phyloP scores from a whole-genome alignment of 2,888 invertebrate species.

The Andrena marginata region DNA sequence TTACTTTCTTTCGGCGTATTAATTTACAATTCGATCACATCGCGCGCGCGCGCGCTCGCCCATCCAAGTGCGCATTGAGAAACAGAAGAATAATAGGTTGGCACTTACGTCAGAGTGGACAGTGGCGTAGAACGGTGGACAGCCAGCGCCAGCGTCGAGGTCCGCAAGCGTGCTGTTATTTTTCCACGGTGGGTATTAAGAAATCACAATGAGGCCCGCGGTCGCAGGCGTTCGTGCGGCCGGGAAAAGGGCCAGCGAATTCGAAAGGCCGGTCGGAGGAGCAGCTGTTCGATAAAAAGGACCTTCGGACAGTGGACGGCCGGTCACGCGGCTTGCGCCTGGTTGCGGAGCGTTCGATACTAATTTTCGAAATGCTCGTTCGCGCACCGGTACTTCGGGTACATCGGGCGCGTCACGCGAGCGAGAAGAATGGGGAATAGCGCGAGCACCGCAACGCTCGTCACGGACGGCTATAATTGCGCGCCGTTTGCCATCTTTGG shows the following conservation, averaged over 20 bases:
- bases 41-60: neutral
- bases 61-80: neutral
- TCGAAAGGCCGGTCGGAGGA: slow-evolving; percentile 30
- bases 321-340: slow-evolving; percentile 5
- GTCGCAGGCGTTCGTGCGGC: slow-evolving; percentile 31
- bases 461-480: no score
- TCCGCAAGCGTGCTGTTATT: slow-evolving; percentile 3
- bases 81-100: neutral
- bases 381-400: no score
- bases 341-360: neutral
- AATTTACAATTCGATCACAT: neutral
- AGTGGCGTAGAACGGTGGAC: neutral
- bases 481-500: no score
- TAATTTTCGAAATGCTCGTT: neutral
- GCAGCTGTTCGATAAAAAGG: slow-evolving; percentile 55
- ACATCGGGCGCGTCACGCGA: no score
- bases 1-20: slow-evolving; percentile 35
- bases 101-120: neutral
- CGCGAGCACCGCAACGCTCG: no score
- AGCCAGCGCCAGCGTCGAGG: neutral
- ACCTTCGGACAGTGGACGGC: slow-evolving; percentile 11
- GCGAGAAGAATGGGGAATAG: no score
- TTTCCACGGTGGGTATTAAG: slow-evolving; percentile 19
- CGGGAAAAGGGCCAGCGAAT: slow-evolving; percentile 35
- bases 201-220: slow-evolving; percentile 40